Conservation (phyloP, 2,113 vertebrate genomes). For the Ophthalmolycus amberensis region DNA sequence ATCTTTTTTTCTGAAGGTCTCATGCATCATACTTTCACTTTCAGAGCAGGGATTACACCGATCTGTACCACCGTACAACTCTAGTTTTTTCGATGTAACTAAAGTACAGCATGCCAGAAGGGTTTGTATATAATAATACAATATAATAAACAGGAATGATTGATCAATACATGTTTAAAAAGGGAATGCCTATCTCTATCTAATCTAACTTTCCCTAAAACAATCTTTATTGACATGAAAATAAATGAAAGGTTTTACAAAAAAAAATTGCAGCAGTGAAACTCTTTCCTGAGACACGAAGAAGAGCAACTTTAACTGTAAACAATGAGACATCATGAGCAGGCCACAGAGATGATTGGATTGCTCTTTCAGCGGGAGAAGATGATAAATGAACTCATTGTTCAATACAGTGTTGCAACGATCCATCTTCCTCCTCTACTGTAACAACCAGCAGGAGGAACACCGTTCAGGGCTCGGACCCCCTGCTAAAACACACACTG, state of each 20-base stretch:
- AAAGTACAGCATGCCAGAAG: too few species aligned
- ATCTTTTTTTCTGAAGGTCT: background rate
- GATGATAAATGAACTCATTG: background rate
- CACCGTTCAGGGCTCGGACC: conserved; percentile 48
- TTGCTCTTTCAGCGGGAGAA: background rate
- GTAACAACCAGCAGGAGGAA: conserved; percentile 39
- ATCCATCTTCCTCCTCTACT: conserved; percentile 3
- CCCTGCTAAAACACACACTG: conserved; percentile 57
- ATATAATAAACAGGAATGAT: background rate
- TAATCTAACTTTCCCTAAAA: too few species aligned
- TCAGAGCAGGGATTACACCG: background rate
- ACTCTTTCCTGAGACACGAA: background rate
- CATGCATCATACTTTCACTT: background rate
- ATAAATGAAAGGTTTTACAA: too few species aligned
- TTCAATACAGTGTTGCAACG: background rate
- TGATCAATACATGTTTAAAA: too few species aligned
- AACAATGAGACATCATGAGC: background rate
- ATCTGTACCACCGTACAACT: background rate
- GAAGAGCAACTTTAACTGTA: background rate
- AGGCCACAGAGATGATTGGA: background rate
- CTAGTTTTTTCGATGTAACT: background rate
- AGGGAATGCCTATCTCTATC: too few species aligned
- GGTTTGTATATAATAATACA: background rate
- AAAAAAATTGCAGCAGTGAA: too few species aligned
- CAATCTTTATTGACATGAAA: too few species aligned